These are phyloP conservation scores for human (Homo sapiens) DNA, from an alignment of 2,113 vertebrate species.

Conservation along the genomic window DNA sequence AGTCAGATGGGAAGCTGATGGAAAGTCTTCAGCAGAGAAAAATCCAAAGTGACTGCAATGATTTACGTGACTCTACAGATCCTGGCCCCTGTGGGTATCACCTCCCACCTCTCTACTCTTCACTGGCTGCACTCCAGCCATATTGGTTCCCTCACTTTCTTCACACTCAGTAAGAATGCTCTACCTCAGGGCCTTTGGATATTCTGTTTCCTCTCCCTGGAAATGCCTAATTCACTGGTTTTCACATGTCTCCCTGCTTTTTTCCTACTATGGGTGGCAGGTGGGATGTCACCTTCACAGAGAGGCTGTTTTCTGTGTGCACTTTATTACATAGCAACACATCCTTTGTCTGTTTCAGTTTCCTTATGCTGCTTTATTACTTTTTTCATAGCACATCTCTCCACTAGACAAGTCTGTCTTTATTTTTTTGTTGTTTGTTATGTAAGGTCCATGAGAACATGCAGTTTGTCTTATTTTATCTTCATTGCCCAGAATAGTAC, in stretches of 20 bases:
- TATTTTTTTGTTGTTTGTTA: neutral
- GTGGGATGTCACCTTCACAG: neutral
- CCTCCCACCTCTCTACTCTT: neutral
- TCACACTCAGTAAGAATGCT: neutral
- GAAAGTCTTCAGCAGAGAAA: neutral
- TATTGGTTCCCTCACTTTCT: neutral
- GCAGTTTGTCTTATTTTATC: neutral
- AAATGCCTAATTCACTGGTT: neutral
- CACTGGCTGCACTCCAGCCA: accelerated
- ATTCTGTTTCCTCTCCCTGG: neutral
- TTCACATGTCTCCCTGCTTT: neutral
- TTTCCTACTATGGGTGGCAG: neutral
- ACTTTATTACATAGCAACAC: neutral
- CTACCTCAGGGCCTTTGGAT: neutral
- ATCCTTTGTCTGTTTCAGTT: neutral
- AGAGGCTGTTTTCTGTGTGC: neutral
- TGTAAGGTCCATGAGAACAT: neutral
- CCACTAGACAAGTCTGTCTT: neutral
- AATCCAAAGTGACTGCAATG: neutral
- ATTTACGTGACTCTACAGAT: neutral
- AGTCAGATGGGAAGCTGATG: neutral
- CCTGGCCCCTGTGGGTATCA: neutral
- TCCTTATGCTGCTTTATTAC: neutral
- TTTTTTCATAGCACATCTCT: neutral
- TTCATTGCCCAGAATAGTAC: neutral